These are phyloP conservation scores for Ormyrus labotus DNA, from an alignment of 2,888 invertebrate genomes.

Conservation along the genomic window DNA sequence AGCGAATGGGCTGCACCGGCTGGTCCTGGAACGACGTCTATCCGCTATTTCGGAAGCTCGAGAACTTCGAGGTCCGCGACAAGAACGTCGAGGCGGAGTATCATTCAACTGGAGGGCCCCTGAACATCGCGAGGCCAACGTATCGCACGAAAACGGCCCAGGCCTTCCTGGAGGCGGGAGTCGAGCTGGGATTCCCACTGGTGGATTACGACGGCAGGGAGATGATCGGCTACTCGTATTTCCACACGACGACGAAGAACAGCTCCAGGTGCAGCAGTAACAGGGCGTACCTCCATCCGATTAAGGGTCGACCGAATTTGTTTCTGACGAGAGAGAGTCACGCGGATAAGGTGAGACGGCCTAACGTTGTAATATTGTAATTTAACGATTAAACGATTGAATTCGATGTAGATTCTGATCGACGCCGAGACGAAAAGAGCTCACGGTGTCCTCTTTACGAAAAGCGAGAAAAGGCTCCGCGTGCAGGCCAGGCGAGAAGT, in stretches of 20 bases:
- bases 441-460: slow-evolving; percentile 82
- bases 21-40: slow-evolving; percentile 86
- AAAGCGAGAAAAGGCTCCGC: slow-evolving; percentile 75
- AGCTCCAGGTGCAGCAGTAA: slow-evolving; percentile 81
- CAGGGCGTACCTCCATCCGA: slow-evolving; percentile 79
- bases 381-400: neutral
- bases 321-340: slow-evolving; percentile 80
- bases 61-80: slow-evolving; percentile 80
- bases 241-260: slow-evolving; percentile 79
- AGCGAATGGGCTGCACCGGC: slow-evolving; percentile 81
- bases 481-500: slow-evolving; percentile 83
- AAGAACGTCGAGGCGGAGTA: slow-evolving; percentile 74
- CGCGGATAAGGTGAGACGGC: slow-evolving; percentile 78
- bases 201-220: slow-evolving; percentile 83
- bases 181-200: slow-evolving; percentile 80
- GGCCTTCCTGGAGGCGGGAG: slow-evolving; percentile 81
- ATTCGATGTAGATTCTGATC: slow-evolving; percentile 77
- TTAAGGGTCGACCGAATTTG: slow-evolving; percentile 80
- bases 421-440: slow-evolving; percentile 80
- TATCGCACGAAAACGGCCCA: slow-evolving; percentile 79
- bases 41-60: slow-evolving; percentile 87
- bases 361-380: neutral
- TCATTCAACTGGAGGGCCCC: slow-evolving; percentile 79
- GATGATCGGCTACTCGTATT: slow-evolving; percentile 81
- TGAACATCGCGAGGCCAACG: slow-evolving; percentile 79